Percentiles rank a stretch among this genome's conserved stretches.
phyloP scores from a whole-genome alignment of 2,888 invertebrate species.

The Rhopalosiphum nymphaeae region DNA sequence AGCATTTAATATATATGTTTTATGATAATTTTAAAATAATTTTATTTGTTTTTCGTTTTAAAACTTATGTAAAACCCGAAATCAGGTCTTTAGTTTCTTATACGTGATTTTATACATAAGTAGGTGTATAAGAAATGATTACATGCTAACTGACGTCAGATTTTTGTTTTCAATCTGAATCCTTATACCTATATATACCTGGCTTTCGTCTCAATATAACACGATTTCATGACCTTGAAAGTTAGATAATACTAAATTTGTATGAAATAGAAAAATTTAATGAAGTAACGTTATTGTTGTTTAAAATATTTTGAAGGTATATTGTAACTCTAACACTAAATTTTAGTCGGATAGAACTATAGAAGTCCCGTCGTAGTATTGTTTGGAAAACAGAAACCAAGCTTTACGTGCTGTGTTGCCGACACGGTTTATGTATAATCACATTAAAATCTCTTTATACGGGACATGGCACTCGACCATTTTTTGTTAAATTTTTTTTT shows the following conservation, averaged over 20 bases:
- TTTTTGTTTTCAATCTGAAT: background rate
- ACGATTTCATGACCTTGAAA: background rate
- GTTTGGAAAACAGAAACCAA: background rate
- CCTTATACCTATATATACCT: background rate
- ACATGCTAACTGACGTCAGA: background rate
- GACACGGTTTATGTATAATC: background rate
- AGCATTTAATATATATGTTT: background rate
- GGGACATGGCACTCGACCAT: background rate
- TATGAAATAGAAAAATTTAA: background rate
- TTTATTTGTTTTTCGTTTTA: background rate
- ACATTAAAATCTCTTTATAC: background rate
- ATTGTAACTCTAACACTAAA: background rate
- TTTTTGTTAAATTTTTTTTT: background rate
- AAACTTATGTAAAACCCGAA: background rate
- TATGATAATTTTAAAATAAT: background rate
- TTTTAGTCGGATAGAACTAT: background rate
- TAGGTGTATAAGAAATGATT: background rate
- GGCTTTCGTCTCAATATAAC: background rate
- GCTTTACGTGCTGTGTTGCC: background rate
- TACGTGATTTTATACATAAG: background rate
- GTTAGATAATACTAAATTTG: background rate
- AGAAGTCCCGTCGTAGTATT: background rate
- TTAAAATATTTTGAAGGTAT: background rate
- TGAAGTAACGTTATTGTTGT: background rate
- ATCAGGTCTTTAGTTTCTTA: background rate